Percentiles rank a stretch among this genome's conserved stretches.
Conservation (phyloP, 1,140 invertebrate genomes). For the Lasioglossum albipes region DNA sequence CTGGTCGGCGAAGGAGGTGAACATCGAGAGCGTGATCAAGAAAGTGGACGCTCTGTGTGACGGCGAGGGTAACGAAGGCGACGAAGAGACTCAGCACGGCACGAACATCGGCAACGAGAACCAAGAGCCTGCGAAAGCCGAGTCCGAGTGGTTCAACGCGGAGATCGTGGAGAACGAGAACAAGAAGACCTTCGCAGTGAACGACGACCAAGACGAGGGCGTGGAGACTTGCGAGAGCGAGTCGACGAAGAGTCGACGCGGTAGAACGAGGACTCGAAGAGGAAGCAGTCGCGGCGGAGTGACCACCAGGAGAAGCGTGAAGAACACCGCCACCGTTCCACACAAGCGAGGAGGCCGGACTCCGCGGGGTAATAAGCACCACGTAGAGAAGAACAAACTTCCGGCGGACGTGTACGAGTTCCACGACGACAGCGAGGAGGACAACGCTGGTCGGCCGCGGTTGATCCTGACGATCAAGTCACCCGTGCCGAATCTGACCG, state of each 20-base stretch:
- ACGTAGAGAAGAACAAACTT: conserved; percentile 82
- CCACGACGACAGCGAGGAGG: conserved; percentile 90
- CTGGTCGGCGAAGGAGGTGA: conserved; percentile 88
- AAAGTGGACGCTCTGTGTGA: conserved; percentile 85
- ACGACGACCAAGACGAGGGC: conserved; percentile 75
- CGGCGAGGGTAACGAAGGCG: conserved; percentile 71
- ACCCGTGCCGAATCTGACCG: conserved; percentile 78
- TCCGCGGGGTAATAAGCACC: conserved; percentile 79
- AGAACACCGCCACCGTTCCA: conserved; percentile 54
- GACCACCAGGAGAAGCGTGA: conserved; percentile 78
- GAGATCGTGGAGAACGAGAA: conserved; percentile 76
- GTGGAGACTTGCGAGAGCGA: conserved; percentile 74
- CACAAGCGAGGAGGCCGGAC: conserved; percentile 81
- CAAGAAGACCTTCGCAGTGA: conserved; percentile 66
- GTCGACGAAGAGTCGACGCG: conserved; percentile 70
- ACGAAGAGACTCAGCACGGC: conserved; percentile 59
- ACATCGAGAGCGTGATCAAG: conserved; percentile 89
- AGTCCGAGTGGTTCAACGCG: conserved; percentile 74
- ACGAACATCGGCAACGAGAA: conserved; percentile 61
- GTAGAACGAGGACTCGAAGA: conserved; percentile 71
- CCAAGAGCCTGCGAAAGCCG: conserved; percentile 56
- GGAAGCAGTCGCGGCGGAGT: conserved; percentile 81
- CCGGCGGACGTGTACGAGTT: conserved; percentile 91
- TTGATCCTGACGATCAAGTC: conserved; percentile 91
- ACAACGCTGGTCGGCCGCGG: conserved; percentile 84